A percentile compares a stretch with the other conserved stretches of the same genome.
Evolutionary conservation across 2,888 invertebrate species (phyloP).

Genomic region (Argyra leucocephala): DNA sequence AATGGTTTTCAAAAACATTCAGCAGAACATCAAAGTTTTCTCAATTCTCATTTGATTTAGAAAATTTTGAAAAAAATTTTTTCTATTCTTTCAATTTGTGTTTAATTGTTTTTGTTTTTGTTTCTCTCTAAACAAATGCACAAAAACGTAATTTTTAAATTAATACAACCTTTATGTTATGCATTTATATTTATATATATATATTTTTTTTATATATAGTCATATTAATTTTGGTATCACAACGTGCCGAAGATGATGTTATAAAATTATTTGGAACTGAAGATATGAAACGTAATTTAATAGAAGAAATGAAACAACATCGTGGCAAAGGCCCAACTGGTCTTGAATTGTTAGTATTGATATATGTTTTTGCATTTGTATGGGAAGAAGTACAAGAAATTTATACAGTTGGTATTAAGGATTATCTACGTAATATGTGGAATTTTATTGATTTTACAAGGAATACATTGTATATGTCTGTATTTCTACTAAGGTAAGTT

Average conservation of each 20-base stretch:
- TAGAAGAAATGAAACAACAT: constrained; percentile 58
- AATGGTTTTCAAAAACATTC: too few relatives aligned
- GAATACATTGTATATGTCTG: constrained; percentile 73
- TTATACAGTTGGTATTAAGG: constrained; percentile 74
- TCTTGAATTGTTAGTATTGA: constrained; percentile 69
- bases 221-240: constrained; percentile 83
- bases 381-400: constrained; percentile 89
- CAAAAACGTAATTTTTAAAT: too few relatives aligned
- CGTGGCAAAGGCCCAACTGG: constrained; percentile 78
- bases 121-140: too few relatives aligned
- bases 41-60: too few relatives aligned
- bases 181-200: too few relatives aligned
- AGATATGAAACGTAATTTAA: constrained; percentile 53
- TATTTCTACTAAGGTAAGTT: constrained; percentile 51
- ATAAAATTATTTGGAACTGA: constrained; percentile 65
- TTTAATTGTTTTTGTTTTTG: too few relatives aligned
- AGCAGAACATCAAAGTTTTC: too few relatives aligned
- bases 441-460: constrained; percentile 92
- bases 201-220: too few relatives aligned
- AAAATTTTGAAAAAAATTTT: too few relatives aligned
- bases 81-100: too few relatives aligned
- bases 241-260: constrained; percentile 71
- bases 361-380: constrained; percentile 81
- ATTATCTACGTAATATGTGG: constrained; percentile 88
- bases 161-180: too few relatives aligned